Conservation (phyloP, 2,113 vertebrate genomes). For the Charadrius vociferus region DNA sequence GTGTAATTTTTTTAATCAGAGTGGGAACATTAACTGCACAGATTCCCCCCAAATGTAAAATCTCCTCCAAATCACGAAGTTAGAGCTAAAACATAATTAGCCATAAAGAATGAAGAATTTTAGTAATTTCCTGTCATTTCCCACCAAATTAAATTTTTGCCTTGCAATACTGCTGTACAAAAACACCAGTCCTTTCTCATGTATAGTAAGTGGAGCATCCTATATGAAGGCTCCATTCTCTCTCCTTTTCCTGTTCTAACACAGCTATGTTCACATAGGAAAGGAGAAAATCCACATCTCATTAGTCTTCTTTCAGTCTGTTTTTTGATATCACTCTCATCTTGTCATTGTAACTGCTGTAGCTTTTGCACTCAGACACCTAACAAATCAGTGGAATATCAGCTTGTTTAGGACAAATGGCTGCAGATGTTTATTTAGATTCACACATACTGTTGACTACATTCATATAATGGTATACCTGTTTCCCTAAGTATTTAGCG, state of each 20-base stretch:
- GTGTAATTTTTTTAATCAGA: background rate
- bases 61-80: conserved; percentile 24
- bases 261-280: background rate
- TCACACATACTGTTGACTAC: background rate
- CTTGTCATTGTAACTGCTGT: background rate
- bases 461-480: background rate
- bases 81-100: background rate
- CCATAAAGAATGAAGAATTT: background rate
- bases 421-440: background rate
- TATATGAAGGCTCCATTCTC: background rate
- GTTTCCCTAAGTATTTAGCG: background rate
- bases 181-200: background rate
- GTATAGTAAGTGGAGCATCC: background rate
- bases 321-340: background rate
- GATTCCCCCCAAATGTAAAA: background rate
- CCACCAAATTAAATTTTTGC: background rate
- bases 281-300: background rate
- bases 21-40: background rate
- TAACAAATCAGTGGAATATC: background rate
- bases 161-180: background rate
- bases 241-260: background rate
- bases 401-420: background rate
- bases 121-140: conserved; percentile 7
- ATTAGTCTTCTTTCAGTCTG: background rate
- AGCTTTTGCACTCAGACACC: background rate